Evolutionary conservation across 2,797 vertebrate species (phyloP), one percentile per base, ranked within the genome.

Genomic region (Mionectes olivaceus): DNA sequence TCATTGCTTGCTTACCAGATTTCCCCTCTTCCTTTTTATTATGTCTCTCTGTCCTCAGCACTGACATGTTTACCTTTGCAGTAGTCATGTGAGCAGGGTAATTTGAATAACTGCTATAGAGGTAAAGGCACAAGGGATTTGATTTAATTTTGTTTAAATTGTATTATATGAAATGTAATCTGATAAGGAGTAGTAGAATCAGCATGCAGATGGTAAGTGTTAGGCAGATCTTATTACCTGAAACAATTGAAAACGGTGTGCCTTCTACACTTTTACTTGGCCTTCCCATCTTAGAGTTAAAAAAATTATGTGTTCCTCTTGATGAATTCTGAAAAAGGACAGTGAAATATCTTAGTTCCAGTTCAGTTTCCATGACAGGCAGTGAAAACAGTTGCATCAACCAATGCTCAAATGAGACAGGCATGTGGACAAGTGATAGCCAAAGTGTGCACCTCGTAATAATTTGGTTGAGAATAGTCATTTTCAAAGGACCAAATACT

Each of bases 81-180:
- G 35, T 47, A 81, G 39, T 90, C 86, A 69, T 19, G 25, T 76
- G 79, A 87, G 47, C 50, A 90, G 76, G 71, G 43, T 71, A 93
- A 77, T 96, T 76, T 91, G 74, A 95, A 90, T 91, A 93, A 92
- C 41, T 8, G 11, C 60, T 87, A 12, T 64, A 84, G 61, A 95
- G 74, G 89, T 73, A 86, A 96, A 87, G 61, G 87, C 88, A 93
- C 77, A 79, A 73, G 61, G 44, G 80, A 9, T 84, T 89, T 93
- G 90, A 97, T 97, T 97, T 19, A 28, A 96, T 97, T 97, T 97
- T 95, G 81, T 80, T 97, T 97, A 96, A 94, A 97, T 96, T 95
- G 95, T 89, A 93, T 96, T 96, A 93, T 65, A 82, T 47, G 41
- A 94, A 96, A 96, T 87, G 80, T 86, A 96, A 97, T 97, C 94